Percentiles rank a stretch among this genome's conserved stretches.
These are phyloP conservation scores for Netelia virgata DNA, from an alignment of 2,888 invertebrate genomes.

Conservation along the genomic window DNA sequence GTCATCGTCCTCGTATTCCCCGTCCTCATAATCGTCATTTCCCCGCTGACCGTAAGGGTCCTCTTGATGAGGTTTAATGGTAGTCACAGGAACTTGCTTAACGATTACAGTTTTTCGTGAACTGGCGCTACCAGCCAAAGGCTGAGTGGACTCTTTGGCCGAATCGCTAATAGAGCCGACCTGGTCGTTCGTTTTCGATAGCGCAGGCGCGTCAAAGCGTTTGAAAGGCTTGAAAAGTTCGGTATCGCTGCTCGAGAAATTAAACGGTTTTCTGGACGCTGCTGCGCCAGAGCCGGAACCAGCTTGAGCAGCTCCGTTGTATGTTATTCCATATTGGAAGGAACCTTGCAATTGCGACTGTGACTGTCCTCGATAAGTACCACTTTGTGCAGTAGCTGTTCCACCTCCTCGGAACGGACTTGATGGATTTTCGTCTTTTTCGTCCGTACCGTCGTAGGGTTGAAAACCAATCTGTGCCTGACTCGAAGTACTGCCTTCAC, in stretches of 20 bases:
- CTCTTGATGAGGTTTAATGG: slow-evolving; percentile 44
- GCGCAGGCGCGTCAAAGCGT: slow-evolving; percentile 67
- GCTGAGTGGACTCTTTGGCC: slow-evolving; percentile 37
- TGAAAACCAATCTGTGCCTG: slow-evolving; percentile 96
- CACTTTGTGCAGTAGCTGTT: slow-evolving; percentile 92
- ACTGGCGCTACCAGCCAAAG: slow-evolving; percentile 73
- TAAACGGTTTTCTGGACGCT: slow-evolving; percentile 81
- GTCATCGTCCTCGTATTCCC: slow-evolving; percentile 88
- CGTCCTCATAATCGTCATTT: slow-evolving; percentile 85
- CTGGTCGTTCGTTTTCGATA: slow-evolving; percentile 11
- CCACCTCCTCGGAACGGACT: slow-evolving; percentile 91
- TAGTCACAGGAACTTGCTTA: slow-evolving; percentile 46
- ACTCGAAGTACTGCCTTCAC: slow-evolving; percentile 93
- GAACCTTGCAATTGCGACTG: slow-evolving; percentile 94
- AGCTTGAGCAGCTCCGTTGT: slow-evolving; percentile 93
- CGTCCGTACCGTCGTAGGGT: slow-evolving; percentile 87
- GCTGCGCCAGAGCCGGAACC: slow-evolving; percentile 88
- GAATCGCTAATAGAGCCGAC: background rate
- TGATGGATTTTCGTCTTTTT: slow-evolving; percentile 85
- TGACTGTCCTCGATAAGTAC: slow-evolving; percentile 91
- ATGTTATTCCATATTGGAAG: slow-evolving; percentile 91
- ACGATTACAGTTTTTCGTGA: slow-evolving; percentile 71
- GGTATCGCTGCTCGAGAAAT: slow-evolving; percentile 76
- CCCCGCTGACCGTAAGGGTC: slow-evolving; percentile 51
- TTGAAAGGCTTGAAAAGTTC: slow-evolving; percentile 79